Evolutionary conservation across 1,140 invertebrate species (phyloP).

Genomic region (Ridgeia piscesae): DNA sequence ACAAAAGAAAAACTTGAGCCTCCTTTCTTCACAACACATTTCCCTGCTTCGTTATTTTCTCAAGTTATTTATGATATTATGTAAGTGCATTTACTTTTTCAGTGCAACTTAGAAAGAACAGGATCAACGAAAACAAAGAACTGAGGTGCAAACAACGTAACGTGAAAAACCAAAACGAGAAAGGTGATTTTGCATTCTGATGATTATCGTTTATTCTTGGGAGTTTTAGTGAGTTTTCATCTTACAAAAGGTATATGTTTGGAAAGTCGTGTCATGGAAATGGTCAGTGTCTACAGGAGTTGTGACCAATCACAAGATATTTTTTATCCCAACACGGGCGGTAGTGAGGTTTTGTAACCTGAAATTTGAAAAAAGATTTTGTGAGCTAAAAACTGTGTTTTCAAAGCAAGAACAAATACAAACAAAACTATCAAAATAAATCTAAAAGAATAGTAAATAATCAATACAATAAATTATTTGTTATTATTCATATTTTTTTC

Average conservation of each 20-base stretch:
- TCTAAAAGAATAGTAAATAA: background rate
- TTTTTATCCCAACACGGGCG: background rate
- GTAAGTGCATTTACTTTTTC: background rate
- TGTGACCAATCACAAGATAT: background rate
- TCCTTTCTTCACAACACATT: background rate
- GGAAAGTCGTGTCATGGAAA: background rate
- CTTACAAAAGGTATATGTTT: background rate
- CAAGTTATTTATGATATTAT: background rate
- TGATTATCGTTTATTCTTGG: background rate
- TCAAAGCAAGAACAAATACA: background rate
- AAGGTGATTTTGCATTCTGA: background rate
- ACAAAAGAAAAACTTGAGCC: slow-evolving; percentile 5
- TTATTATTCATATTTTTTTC: background rate
- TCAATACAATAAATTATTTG: background rate
- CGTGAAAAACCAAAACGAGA: background rate
- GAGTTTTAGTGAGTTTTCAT: background rate
- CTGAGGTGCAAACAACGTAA: slow-evolving; percentile 14
- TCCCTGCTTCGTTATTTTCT: background rate
- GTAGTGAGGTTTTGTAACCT: too few species aligned
- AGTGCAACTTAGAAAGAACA: background rate
- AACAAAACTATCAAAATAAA: background rate
- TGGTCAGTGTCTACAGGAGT: background rate
- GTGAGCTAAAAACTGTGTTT: background rate
- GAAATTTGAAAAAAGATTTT: background rate
- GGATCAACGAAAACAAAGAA: background rate